phyloP scores from a whole-genome alignment of 2,888 invertebrate genomes.

The Barypeithes pellucidus region DNA sequence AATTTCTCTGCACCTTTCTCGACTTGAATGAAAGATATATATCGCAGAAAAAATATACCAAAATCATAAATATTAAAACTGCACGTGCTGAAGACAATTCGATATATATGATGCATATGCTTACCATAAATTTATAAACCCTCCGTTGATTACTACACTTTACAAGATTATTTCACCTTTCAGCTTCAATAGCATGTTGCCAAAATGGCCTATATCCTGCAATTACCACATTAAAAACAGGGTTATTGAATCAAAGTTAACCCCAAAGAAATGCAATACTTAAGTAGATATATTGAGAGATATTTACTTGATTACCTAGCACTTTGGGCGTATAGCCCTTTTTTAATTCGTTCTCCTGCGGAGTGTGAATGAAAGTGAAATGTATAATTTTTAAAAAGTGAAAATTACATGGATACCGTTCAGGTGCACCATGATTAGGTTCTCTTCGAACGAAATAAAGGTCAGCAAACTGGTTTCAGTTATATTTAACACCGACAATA shows the following conservation, averaged over 20 bases:
- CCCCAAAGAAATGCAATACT: background rate
- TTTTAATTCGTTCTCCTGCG: background rate
- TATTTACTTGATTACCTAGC: constrained; percentile 24
- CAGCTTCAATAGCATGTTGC: constrained; percentile 20
- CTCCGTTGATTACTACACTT: constrained; percentile 7
- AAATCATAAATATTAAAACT: constrained; percentile 25
- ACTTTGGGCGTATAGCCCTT: constrained; percentile 1
- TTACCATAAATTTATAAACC: constrained; percentile 15
- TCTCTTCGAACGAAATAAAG: no score
- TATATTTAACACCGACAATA: no score
- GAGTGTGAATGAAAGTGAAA: background rate
- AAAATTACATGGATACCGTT: constrained; percentile 19
- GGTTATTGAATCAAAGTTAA: constrained; percentile 20
- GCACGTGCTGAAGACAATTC: constrained; percentile 15
- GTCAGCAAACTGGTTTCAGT: no score
- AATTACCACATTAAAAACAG: background rate
- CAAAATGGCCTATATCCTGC: no score
- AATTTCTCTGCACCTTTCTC: no score
- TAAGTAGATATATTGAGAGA: constrained; percentile 16
- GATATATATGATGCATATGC: constrained; percentile 7
- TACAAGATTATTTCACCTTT: constrained; percentile 5
- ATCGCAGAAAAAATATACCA: background rate
- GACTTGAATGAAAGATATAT: background rate
- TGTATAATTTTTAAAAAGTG: constrained; percentile 14
- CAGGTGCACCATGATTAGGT: no score